Evolutionary conservation across 2,888 invertebrate species (phyloP).

Genomic region (Heliconius ethilla): DNA sequence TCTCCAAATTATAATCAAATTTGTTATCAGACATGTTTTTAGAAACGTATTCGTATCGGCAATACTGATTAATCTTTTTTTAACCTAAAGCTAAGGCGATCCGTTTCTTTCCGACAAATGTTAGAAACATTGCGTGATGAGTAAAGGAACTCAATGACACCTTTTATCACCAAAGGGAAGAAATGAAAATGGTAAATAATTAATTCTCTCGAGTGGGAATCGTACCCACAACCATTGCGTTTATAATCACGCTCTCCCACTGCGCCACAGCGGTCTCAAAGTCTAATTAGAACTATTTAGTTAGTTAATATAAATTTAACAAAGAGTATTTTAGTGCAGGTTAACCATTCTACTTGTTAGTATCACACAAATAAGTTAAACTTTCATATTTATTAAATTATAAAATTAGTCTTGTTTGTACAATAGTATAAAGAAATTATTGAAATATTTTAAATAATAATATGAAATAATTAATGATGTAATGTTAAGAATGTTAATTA

Average conservation of each 20-base stretch:
- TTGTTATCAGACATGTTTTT: conserved; percentile 2
- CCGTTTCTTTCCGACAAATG: no score
- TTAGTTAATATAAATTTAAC: background rate
- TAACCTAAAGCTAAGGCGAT: no score
- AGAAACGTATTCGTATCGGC: background rate
- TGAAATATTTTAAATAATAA: background rate
- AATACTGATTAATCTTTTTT: background rate
- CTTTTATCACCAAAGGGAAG: no score
- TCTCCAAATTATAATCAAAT: background rate
- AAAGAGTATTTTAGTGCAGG: background rate
- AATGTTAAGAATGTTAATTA: background rate
- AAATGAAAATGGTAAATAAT: no score
- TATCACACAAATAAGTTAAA: no score
- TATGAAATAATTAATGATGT: background rate
- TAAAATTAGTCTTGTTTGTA: background rate
- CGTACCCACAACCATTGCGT: no score
- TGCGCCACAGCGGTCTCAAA: no score
- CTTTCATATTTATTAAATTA: background rate
- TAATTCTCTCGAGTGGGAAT: no score
- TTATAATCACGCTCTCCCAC: no score
- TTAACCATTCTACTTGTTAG: background rate
- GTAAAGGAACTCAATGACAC: no score
- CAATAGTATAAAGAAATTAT: background rate
- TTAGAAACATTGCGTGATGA: no score
- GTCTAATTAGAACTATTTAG: background rate